These are phyloP conservation scores for Pedicia rivosa DNA, from an alignment of 2,888 invertebrate genomes.

Conservation along the genomic window DNA sequence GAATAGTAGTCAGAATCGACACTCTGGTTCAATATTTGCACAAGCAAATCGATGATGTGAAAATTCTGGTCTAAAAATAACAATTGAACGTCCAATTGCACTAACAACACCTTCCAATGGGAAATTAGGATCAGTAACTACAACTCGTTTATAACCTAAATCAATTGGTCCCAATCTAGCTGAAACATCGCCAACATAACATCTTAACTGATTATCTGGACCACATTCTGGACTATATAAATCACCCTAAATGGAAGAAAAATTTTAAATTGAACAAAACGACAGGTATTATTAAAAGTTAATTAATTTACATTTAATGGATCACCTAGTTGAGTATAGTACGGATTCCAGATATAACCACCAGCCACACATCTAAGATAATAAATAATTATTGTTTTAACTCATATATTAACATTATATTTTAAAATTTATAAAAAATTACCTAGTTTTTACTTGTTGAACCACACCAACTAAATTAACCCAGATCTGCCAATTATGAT, in stretches of 20 bases:
- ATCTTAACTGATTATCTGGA: constrained; percentile 71
- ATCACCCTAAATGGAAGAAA: constrained; percentile 65
- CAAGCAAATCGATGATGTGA: constrained; percentile 64
- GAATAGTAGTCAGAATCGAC: too few relatives aligned
- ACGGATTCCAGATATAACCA: constrained; percentile 85
- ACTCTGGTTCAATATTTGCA: constrained; percentile 84
- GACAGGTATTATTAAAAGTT: too few relatives aligned
- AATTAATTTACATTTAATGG: constrained; percentile 51
- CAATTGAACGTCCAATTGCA: constrained; percentile 71
- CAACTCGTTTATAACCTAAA: constrained; percentile 57
- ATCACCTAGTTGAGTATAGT: constrained; percentile 76
- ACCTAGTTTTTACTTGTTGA: constrained; percentile 52
- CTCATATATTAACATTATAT: too few relatives aligned
- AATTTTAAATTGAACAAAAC: too few relatives aligned
- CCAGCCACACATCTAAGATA: constrained; percentile 87
- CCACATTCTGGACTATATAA: constrained; percentile 78
- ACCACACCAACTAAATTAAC: constrained; percentile 86
- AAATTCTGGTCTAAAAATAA: constrained; percentile 61
- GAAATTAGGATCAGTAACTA: constrained; percentile 74
- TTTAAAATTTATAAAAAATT: too few relatives aligned
- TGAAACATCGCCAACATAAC: constrained; percentile 82
- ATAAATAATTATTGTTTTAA: too few relatives aligned
- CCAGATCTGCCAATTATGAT: constrained; percentile 82
- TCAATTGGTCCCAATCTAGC: constrained; percentile 65
- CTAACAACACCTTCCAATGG: constrained; percentile 63